Conservation (phyloP, 2,797 vertebrate species). For the Agapornis canus region DNA sequence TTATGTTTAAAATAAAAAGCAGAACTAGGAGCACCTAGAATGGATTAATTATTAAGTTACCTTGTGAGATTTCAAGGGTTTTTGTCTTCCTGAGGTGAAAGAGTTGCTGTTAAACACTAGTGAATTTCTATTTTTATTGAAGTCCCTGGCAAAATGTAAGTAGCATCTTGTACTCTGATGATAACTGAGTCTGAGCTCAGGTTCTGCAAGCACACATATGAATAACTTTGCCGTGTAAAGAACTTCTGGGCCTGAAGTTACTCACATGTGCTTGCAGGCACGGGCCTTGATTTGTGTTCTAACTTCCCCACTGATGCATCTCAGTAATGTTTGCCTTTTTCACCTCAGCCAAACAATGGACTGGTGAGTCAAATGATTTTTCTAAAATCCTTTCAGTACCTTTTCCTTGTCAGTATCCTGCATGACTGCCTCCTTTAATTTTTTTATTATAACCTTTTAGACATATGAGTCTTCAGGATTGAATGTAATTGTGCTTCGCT, state of each 20-base stretch:
- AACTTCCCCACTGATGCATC: constrained; percentile 48
- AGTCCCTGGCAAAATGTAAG: not conserved
- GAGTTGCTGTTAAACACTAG: not conserved
- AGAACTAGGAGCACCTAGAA: not conserved
- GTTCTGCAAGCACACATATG: constrained; percentile 6
- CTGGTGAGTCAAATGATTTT: constrained; percentile 69
- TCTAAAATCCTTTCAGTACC: constrained; percentile 23
- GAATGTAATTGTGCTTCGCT: constrained; percentile 7
- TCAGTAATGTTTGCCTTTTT: constrained; percentile 72
- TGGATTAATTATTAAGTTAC: constrained; percentile 5
- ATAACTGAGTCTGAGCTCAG: not conserved
- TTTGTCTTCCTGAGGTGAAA: not conserved
- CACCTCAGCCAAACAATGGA: constrained; percentile 77
- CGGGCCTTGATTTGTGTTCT: constrained; percentile 46
- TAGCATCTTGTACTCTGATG: not conserved
- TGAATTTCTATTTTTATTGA: not conserved
- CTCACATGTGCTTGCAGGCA: constrained; percentile 57
- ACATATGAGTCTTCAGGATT: not conserved
- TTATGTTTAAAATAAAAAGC: not conserved
- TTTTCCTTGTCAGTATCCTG: constrained; percentile 45
- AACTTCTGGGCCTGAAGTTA: constrained; percentile 50
- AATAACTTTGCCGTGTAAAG: not conserved
- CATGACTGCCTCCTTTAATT: constrained; percentile 61
- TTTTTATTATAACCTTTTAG: constrained; percentile 34
- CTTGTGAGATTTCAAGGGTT: not conserved